phyloP scores from a whole-genome alignment of 2,113 vertebrate genomes.

The Pantherophis guttatus region DNA sequence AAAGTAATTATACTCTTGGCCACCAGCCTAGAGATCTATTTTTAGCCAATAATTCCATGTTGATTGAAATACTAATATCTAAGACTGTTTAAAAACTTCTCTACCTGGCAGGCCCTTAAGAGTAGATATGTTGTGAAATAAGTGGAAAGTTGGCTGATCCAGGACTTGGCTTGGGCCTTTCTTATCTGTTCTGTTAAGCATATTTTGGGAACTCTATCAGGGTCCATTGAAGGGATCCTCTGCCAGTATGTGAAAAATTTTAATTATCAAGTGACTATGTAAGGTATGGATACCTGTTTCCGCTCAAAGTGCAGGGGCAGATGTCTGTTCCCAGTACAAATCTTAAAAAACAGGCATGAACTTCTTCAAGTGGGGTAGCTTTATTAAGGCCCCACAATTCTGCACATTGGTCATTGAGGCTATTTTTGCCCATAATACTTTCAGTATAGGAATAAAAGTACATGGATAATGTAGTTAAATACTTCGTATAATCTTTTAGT shows the following conservation, averaged over 20 bases:
- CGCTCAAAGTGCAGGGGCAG: neutral
- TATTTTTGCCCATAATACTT: neutral
- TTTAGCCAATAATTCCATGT: no score
- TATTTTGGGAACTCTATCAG: neutral
- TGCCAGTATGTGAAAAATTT: neutral
- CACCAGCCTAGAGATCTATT: no score
- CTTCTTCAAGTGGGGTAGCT: neutral
- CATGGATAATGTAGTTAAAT: neutral
- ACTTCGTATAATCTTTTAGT: neutral
- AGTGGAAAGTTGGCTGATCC: no score
- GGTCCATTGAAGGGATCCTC: neutral
- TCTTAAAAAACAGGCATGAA: neutral
- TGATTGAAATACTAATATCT: no score
- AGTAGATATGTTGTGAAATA: no score
- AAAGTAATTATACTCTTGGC: no score
- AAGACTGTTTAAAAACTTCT: no score
- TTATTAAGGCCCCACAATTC: neutral
- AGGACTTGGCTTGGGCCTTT: neutral
- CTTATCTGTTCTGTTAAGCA: neutral
- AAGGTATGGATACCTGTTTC: neutral
- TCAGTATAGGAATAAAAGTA: neutral
- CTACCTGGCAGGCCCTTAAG: no score
- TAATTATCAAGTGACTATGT: neutral
- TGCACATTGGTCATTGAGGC: neutral
- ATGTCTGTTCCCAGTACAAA: neutral